phyloP scores from a whole-genome alignment of 1,140 invertebrate genomes.

The Panagrolaimus sp. region DNA sequence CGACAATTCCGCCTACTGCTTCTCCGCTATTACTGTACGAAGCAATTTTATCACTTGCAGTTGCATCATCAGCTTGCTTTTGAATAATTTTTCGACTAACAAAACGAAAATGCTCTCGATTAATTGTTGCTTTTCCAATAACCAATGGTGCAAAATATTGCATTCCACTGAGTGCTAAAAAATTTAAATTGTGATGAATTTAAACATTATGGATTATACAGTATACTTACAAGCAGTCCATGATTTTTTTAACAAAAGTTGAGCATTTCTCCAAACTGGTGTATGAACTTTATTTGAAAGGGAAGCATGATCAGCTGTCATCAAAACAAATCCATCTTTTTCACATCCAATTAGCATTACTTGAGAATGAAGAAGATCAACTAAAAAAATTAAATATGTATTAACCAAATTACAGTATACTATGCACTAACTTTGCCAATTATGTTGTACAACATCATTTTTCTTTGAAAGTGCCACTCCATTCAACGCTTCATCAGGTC shows the following conservation, averaged over 20 bases:
- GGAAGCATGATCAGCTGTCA: constrained; percentile 88
- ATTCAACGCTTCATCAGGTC: constrained; percentile 67
- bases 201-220: too few species aligned
- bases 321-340: constrained; percentile 88
- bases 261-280: constrained; percentile 82
- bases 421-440: constrained; percentile 72
- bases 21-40: constrained; percentile 68
- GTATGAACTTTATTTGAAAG: constrained; percentile 81
- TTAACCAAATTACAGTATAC: too few species aligned
- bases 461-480: constrained; percentile 78
- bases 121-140: constrained; percentile 68
- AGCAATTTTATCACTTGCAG: constrained; percentile 42
- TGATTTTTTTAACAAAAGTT: constrained; percentile 83
- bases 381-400: too few species aligned
- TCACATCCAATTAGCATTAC: constrained; percentile 74
- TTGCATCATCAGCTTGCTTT: constrained; percentile 43
- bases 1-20: constrained; percentile 77
- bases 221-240: constrained; percentile 89
- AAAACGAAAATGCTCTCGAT: constrained; percentile 81
- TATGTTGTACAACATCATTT: constrained; percentile 79
- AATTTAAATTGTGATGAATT: too few species aligned
- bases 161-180: constrained; percentile 73
- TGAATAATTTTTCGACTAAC: constrained; percentile 65
- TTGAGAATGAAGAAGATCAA: constrained; percentile 90
- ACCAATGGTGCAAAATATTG: constrained; percentile 70